Conservation (phyloP, 2,888 invertebrate genomes). For the Silvanus unidentatus region DNA sequence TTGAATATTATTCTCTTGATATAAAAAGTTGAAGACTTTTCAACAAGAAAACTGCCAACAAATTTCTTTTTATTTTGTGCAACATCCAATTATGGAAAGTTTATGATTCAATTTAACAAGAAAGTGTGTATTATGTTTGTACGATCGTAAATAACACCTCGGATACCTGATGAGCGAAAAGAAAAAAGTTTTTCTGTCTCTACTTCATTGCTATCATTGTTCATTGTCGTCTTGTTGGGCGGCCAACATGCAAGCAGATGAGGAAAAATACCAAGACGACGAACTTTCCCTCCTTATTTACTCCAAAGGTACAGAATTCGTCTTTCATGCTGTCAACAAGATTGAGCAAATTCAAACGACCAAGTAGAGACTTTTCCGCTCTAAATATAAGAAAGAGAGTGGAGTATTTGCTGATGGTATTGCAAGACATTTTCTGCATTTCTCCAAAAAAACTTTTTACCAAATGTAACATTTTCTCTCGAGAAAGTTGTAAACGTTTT, state of each 20-base stretch:
- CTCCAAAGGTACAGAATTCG: background rate
- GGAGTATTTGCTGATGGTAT: no score
- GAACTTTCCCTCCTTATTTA: background rate
- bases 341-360: slow-evolving; percentile 1
- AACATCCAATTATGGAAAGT: slow-evolving; percentile 5
- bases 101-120: slow-evolving; percentile 7
- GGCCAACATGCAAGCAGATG: background rate
- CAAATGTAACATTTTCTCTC: no score
- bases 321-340: slow-evolving; percentile 2
- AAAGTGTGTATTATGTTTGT: slow-evolving; percentile 9
- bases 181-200: background rate
- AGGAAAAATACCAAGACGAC: no score
- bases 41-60: no score
- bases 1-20: no score
- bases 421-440: no score
- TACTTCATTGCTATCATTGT: slow-evolving; percentile 9
- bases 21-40: no score
- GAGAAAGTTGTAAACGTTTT: no score
- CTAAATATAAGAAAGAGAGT: no score
- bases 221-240: no score
- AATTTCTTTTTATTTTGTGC: no score
- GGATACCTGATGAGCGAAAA: slow-evolving; percentile 6
- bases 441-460: no score
- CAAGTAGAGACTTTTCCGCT: background rate
- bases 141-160: slow-evolving; percentile 10